phyloP scores from a whole-genome alignment of 2,797 vertebrate species.

The Hippopotamyrus pictus region DNA sequence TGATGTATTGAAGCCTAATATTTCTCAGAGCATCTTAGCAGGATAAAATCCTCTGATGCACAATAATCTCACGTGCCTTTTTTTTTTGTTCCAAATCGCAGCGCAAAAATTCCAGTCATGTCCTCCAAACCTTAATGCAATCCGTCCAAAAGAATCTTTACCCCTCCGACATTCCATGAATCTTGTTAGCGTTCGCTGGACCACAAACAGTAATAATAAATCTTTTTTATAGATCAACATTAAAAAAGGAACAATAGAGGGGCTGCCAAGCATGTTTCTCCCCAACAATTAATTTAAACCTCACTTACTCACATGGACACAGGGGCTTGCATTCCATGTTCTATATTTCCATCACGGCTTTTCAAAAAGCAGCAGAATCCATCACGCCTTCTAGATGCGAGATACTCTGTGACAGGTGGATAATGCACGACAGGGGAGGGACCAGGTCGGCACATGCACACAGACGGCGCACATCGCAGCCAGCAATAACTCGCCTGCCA shows the following conservation, averaged over 20 bases:
- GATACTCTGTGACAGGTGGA: constrained; percentile 45
- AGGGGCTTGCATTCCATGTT: background rate
- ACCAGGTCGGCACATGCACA: constrained; percentile 37
- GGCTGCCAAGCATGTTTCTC: constrained; percentile 34
- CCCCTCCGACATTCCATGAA: background rate
- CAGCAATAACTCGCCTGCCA: constrained; percentile 31
- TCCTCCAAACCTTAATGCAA: background rate
- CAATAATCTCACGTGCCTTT: background rate
- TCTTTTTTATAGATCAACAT: constrained; percentile 43
- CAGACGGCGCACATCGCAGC: constrained; percentile 34
- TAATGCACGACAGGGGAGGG: constrained; percentile 41
- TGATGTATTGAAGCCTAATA: background rate
- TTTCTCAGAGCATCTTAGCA: background rate
- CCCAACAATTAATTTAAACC: constrained; percentile 23
- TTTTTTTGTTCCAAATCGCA: background rate
- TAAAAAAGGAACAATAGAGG: constrained; percentile 36
- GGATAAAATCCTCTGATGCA: background rate
- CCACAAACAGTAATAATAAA: constrained; percentile 37
- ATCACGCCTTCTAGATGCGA: constrained; percentile 39
- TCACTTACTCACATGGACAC: constrained; percentile 19
- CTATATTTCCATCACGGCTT: background rate
- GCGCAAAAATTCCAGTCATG: background rate
- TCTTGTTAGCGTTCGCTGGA: constrained; percentile 33
- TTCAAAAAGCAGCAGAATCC: constrained; percentile 28
- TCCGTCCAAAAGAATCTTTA: background rate